Evolutionary conservation across 2,797 vertebrate species (phyloP).

Genomic region (Poecilia gillii): DNA sequence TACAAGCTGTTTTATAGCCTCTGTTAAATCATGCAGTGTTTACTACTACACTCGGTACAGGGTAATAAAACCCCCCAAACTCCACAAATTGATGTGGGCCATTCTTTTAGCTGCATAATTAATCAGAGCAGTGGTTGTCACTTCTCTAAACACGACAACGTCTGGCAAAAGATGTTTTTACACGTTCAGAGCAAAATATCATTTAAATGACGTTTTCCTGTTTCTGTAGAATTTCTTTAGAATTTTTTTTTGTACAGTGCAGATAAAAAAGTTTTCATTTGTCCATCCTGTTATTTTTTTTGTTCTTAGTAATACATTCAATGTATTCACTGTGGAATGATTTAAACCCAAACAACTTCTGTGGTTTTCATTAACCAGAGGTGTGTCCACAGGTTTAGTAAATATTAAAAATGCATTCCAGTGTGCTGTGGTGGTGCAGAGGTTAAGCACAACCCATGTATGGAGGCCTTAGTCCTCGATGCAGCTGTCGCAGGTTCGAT

Average conservation of each 20-base stretch:
- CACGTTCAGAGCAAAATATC: conserved; percentile 12
- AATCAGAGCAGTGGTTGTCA: conserved; percentile 49
- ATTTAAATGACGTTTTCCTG: conserved; percentile 13
- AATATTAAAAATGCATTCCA: neutral
- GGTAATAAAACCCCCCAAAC: conserved; percentile 38
- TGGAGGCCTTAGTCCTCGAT: no score
- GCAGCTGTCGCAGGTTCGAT: no score
- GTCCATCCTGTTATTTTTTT: neutral
- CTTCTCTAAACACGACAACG: conserved; percentile 26
- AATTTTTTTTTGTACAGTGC: neutral
- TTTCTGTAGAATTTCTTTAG: neutral
- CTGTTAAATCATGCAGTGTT: conserved; percentile 78
- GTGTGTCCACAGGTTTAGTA: neutral
- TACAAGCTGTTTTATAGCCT: conserved; percentile 60
- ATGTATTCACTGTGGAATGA: neutral
- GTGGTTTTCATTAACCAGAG: neutral
- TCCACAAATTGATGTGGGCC: conserved; percentile 48
- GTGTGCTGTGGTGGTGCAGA: no score
- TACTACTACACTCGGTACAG: conserved; percentile 55
- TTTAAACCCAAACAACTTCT: neutral
- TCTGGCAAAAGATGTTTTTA: conserved; percentile 22
- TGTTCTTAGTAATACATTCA: no score
- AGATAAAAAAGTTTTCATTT: neutral
- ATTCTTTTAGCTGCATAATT: conserved; percentile 68
- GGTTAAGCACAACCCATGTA: no score